Conservation (phyloP, 2,113 vertebrate species). For the Ameiurus melas region DNA sequence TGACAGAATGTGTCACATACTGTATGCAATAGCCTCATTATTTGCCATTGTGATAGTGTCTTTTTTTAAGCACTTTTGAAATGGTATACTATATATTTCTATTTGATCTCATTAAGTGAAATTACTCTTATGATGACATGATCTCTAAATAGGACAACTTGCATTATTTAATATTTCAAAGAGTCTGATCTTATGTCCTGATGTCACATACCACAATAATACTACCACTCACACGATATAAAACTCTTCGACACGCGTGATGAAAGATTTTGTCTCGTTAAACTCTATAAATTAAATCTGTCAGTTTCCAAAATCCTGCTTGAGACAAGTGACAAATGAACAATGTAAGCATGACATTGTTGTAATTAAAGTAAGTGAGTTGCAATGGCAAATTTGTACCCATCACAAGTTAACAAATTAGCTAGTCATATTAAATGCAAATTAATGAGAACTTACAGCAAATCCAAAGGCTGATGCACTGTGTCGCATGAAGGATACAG, state of each 20-base stretch:
- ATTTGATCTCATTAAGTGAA: background rate
- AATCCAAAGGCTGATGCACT: conserved; percentile 98
- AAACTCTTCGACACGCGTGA: background rate
- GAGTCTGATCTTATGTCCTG: background rate
- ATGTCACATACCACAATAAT: background rate
- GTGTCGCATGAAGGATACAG: conserved; percentile 97
- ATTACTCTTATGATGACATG: background rate
- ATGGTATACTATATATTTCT: background rate
- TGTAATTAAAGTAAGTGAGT: background rate
- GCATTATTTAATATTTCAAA: background rate
- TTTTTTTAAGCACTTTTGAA: background rate
- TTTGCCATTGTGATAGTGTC: background rate
- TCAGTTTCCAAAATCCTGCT: background rate
- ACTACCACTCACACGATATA: background rate
- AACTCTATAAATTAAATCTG: background rate
- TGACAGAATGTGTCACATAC: background rate
- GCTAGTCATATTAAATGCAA: conserved; percentile 27
- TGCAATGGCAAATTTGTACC: background rate
- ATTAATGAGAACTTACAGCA: conserved; percentile 85
- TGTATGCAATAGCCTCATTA: background rate
- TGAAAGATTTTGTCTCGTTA: background rate
- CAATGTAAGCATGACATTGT: background rate
- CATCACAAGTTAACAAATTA: conserved; percentile 59
- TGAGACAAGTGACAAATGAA: background rate
- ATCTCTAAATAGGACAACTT: background rate